Evolutionary conservation across 2,888 invertebrate genomes (phyloP), one percentile per base, ranked within the genome.

Genomic region (Campoletis raptor): DNA sequence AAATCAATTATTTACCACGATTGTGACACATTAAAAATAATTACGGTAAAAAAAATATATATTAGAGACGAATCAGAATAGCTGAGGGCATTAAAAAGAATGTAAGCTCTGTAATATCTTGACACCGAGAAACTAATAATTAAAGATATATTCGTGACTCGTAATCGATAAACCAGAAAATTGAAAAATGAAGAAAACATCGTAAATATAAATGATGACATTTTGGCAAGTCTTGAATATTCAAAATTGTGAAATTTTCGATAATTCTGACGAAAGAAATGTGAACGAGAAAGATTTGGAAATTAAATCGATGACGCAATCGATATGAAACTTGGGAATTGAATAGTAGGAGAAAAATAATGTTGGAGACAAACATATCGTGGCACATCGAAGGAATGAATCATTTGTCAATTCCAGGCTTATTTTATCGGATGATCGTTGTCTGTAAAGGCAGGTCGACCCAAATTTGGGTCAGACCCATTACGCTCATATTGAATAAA

Each of bases 401-500:
- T 57, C 57, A 57, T 30, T 57, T 24, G 24, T 24, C 4, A 24
- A 24, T 57, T 57, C 24, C 15, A 30, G 61, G 61, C 61, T 61
- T 61, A 61, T 61, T 61, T 30, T 30, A 30, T 61, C 15, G 6
- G 7, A 30, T 15, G 30, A 30, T 61, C 61, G 12, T 61, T 30
- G 12, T 15, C 24, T 57, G 57, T 57, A 30, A 72, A 48, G n/a
- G 15, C 48, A 66, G 57, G 72, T 54, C 72, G 42, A 73, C 6
- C 36, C 52, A 67, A 52, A 74, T 80, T 84, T 84, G 84, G 84
- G 74, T 84, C 79, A 84, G 79, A 84, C 79, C 24, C 57, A 84
- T 84, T 84, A 74, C 24, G 24, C 40, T 18, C 30, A 61, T 30
- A 81, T 81, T 64, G 81, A 24, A 24, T 45, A 61, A 30, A 64